Percentiles rank a stretch among this genome's conserved stretches.
phyloP scores from a whole-genome alignment of 2,888 invertebrate species.

The Crocallis elinguaria region DNA sequence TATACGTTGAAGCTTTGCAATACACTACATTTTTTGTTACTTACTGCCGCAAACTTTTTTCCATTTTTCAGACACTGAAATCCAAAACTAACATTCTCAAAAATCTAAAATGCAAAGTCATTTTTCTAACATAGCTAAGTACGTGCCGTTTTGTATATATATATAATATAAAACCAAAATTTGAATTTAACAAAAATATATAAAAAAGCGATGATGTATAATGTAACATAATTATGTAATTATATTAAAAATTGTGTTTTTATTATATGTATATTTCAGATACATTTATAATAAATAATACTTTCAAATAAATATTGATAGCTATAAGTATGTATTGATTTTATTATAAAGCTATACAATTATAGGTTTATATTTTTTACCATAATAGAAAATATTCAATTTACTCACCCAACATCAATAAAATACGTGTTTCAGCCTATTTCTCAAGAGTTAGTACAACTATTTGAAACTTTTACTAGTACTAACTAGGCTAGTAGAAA shows the following conservation, averaged over 20 bases:
- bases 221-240: slow-evolving; percentile 3
- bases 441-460: too few relatives aligned
- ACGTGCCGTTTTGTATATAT: slow-evolving; percentile 35
- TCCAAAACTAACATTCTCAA: slow-evolving; percentile 79
- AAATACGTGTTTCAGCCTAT: too few relatives aligned
- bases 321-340: too few relatives aligned
- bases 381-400: too few relatives aligned
- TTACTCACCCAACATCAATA: too few relatives aligned
- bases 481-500: too few relatives aligned
- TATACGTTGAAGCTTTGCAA: slow-evolving; percentile 57
- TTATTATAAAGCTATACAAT: too few relatives aligned
- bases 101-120: slow-evolving; percentile 48
- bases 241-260: background rate
- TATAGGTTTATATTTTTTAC: too few relatives aligned
- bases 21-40: slow-evolving; percentile 74
- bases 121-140: slow-evolving; percentile 43
- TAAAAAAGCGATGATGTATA: slow-evolving; percentile 28
- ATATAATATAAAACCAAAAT: slow-evolving; percentile 27
- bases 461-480: too few relatives aligned
- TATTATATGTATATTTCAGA: background rate
- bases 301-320: too few relatives aligned
- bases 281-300: too few relatives aligned
- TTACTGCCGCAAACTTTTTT: slow-evolving; percentile 83
- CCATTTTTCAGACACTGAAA: slow-evolving; percentile 83
- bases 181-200: slow-evolving; percentile 19